phyloP scores from a whole-genome alignment of 2,113 vertebrate genomes.

The Procapra przewalskii region DNA sequence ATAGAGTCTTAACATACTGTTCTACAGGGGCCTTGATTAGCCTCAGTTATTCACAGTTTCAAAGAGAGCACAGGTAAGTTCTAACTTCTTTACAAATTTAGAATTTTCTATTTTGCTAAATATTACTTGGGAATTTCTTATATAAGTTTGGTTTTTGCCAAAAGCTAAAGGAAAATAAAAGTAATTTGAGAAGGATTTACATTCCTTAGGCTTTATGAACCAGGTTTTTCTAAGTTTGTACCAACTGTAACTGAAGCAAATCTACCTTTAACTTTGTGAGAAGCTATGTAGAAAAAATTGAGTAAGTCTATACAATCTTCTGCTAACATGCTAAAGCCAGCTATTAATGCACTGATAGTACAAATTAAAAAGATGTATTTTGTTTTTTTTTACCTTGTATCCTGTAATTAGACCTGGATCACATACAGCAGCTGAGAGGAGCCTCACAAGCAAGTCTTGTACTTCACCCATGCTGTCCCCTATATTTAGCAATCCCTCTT shows the following conservation, averaged over 20 bases:
- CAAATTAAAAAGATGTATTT: neutral
- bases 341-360: slow-evolving; percentile 32
- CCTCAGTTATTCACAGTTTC: neutral
- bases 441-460: slow-evolving; percentile 91
- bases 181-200: neutral
- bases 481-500: slow-evolving; percentile 92
- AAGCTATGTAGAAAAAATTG: neutral
- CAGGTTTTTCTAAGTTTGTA: neutral
- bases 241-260: neutral
- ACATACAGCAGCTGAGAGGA: slow-evolving; percentile 91
- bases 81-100: slow-evolving; percentile 21
- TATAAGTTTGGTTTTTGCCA: neutral
- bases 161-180: slow-evolving; percentile 9
- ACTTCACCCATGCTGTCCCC: slow-evolving; percentile 87
- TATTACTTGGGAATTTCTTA: neutral
- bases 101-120: neutral
- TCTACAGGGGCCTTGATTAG: neutral
- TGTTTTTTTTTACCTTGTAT: slow-evolving; percentile 86
- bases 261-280: neutral
- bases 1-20: neutral
- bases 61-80: neutral
- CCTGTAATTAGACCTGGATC: slow-evolving; percentile 93
- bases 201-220: slow-evolving; percentile 6
- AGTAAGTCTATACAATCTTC: neutral
- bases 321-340: slow-evolving; percentile 14